Conservation (phyloP, 2,113 vertebrate species). For the Aegithalos caudatus region DNA sequence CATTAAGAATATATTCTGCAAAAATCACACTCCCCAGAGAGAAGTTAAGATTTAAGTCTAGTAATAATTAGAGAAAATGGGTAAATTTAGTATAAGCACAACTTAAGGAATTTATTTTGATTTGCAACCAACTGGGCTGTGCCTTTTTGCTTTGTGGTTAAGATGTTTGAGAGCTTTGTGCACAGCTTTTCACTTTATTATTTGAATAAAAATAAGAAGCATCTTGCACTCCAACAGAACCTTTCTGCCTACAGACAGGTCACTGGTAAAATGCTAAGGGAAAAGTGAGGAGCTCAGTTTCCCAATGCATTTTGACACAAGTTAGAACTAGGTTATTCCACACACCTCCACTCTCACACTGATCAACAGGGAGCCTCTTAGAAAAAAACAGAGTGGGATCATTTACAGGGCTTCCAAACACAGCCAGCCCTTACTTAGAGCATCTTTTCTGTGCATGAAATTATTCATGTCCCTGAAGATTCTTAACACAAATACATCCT, state of each 20-base stretch:
- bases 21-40: background rate
- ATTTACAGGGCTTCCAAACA: background rate
- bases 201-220: background rate
- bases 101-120: background rate
- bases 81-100: background rate
- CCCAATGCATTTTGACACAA: background rate
- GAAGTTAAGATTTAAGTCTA: background rate
- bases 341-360: background rate
- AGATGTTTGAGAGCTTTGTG: background rate
- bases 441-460: background rate
- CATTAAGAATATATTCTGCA: background rate
- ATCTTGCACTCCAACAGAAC: background rate
- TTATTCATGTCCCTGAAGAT: background rate
- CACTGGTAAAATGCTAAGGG: background rate
- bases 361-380: background rate
- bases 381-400: background rate
- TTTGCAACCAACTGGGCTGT: background rate
- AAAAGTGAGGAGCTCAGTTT: background rate
- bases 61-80: background rate
- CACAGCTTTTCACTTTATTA: background rate
- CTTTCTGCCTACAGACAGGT: background rate
- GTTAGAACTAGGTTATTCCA: background rate
- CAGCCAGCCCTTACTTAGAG: background rate
- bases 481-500: background rate
- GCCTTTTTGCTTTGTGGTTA: background rate